Evolutionary conservation across 1,140 invertebrate species (phyloP).

Genomic region (Bombus fervidus): DNA sequence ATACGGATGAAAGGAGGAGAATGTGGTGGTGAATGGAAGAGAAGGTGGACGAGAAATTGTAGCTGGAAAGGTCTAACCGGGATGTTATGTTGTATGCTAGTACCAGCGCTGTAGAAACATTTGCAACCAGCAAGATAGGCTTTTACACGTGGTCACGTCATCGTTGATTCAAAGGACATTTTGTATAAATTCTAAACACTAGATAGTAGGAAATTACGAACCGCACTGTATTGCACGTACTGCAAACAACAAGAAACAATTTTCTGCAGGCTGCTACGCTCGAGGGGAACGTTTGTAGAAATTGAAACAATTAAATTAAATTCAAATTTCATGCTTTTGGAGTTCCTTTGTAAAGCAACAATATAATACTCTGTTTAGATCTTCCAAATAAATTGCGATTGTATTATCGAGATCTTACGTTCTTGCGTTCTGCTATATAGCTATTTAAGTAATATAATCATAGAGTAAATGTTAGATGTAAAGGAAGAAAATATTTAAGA

Average conservation of each 20-base stretch:
- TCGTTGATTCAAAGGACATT: constrained; percentile 36
- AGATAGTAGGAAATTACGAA: constrained; percentile 43
- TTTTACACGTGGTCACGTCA: constrained; percentile 34
- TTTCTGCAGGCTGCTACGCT: not conserved
- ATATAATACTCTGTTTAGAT: not conserved
- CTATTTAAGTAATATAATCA: too few relatives aligned
- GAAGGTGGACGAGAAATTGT: constrained; percentile 45
- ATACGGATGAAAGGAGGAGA: constrained; percentile 33
- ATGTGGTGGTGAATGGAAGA: constrained; percentile 33
- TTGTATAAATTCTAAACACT: constrained; percentile 47
- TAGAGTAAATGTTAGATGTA: too few relatives aligned
- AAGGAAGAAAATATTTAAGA: too few relatives aligned
- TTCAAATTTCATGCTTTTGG: constrained; percentile 12
- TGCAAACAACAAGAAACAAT: not conserved
- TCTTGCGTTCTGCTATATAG: not conserved
- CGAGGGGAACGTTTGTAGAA: constrained; percentile 2
- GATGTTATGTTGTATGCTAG: not conserved
- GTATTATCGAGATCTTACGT: not conserved
- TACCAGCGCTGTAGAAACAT: not conserved
- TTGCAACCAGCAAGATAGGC: constrained; percentile 13
- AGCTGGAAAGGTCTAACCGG: not conserved
- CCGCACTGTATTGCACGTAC: not conserved
- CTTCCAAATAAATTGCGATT: not conserved
- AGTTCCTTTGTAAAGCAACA: too few relatives aligned
- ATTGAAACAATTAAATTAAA: constrained; percentile 23